These are phyloP conservation scores for Streptopelia turtur DNA, from an alignment of 2,797 vertebrate species.

Conservation along the genomic window DNA sequence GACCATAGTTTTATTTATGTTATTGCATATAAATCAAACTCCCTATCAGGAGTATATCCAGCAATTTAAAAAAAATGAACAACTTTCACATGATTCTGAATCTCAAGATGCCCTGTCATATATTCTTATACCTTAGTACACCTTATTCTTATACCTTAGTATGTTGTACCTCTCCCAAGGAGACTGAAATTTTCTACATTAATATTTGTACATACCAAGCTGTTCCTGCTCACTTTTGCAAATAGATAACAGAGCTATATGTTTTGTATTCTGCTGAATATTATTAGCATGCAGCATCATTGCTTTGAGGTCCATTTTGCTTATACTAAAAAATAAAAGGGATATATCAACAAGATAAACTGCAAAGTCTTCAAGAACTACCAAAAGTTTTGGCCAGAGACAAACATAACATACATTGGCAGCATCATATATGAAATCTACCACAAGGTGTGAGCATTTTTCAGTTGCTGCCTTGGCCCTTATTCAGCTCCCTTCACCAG, in stretches of 20 bases:
- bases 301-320: not conserved
- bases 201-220: not conserved
- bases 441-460: fast-evolving
- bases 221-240: not conserved
- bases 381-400: not conserved
- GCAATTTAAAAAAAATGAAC: not conserved
- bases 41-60: not conserved
- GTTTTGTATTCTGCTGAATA: not conserved
- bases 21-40: not conserved
- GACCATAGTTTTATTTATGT: not conserved
- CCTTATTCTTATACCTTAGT: not conserved
- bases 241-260: not conserved
- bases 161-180: not conserved
- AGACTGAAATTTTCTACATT: not conserved
- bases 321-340: not conserved
- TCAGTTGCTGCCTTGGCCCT: not conserved
- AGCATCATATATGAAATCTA: not conserved
- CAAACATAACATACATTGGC: not conserved
- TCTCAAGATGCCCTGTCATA: not conserved
- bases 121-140: not conserved
- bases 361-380: not conserved
- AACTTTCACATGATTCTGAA: not conserved
- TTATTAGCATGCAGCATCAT: not conserved
- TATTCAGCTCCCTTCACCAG: not conserved
- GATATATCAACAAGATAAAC: not conserved